Conservation (phyloP, 2,113 vertebrate species). For the Anser brachyrhynchus region DNA sequence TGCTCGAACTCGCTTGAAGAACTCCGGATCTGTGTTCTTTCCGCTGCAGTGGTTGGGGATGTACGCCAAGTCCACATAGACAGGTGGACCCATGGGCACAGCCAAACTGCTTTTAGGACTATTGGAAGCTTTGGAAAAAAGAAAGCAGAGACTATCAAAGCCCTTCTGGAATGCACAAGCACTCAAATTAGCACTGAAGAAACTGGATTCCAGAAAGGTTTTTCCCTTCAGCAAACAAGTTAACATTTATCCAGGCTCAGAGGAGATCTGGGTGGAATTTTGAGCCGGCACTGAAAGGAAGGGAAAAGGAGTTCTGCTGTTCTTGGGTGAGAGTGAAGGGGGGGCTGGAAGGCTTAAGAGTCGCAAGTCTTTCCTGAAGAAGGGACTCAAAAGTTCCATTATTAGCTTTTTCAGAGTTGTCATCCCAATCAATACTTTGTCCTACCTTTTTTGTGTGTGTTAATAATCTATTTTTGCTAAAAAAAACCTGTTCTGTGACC, state of each 20-base stretch:
- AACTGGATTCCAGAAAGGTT: neutral
- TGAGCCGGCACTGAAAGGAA: neutral
- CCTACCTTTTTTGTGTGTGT: neutral
- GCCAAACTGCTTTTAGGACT: slow-evolving; percentile 60
- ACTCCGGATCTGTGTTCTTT: slow-evolving; percentile 96
- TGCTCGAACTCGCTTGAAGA: slow-evolving; percentile 93
- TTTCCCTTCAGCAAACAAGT: neutral
- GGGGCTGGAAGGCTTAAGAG: neutral
- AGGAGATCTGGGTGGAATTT: neutral
- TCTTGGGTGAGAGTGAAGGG: neutral
- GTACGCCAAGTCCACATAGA: slow-evolving; percentile 97
- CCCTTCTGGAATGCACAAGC: neutral
- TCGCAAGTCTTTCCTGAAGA: neutral
- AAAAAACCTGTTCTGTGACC: neutral
- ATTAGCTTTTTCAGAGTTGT: neutral
- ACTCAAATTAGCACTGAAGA: neutral
- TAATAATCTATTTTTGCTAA: neutral
- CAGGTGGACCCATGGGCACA: slow-evolving; percentile 78
- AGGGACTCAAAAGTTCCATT: neutral
- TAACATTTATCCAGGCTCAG: neutral
- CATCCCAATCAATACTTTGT: neutral
- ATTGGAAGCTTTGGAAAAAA: slow-evolving; percentile 46
- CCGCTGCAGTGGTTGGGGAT: slow-evolving; percentile 98
- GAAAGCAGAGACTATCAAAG: neutral
- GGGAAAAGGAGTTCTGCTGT: neutral